Conservation (phyloP, 2,888 invertebrate genomes). For the Petrolisthes cinctipes region DNA sequence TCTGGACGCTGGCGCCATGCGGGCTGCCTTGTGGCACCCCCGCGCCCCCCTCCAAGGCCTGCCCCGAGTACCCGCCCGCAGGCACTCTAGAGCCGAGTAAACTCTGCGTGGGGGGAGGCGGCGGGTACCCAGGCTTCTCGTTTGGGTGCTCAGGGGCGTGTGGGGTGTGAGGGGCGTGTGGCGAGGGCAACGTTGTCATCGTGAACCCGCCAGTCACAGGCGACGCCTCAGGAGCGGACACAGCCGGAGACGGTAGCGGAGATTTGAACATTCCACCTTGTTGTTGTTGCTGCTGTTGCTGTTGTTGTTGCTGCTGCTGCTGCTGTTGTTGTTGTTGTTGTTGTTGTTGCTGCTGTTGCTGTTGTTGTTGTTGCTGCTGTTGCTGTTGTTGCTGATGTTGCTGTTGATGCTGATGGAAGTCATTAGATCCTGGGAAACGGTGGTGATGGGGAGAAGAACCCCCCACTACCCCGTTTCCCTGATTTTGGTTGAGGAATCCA, state of each 20-base stretch:
- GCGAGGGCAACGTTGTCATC: conserved; percentile 60
- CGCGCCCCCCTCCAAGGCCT: conserved; percentile 57
- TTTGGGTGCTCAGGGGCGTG: conserved; percentile 59
- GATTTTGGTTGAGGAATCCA: conserved; percentile 59
- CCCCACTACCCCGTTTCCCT: conserved; percentile 65
- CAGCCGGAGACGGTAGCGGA: conserved; percentile 58
- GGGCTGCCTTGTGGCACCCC: conserved; percentile 64
- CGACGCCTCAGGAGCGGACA: conserved; percentile 62
- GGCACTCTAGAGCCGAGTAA: conserved; percentile 63
- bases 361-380: conserved; percentile 56
- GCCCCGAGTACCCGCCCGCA: conserved; percentile 62
- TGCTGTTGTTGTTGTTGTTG: conserved; percentile 58
- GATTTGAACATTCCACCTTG: conserved; percentile 61
- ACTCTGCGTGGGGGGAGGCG: conserved; percentile 62
- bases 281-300: conserved; percentile 37
- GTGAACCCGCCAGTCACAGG: conserved; percentile 61
- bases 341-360: conserved; percentile 54
- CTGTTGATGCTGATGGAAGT: conserved; percentile 62
- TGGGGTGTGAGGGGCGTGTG: conserved; percentile 58
- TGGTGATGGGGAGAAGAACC: conserved; percentile 62
- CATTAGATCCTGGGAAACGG: conserved; percentile 62
- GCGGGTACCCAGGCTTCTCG: conserved; percentile 63
- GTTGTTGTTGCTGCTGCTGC: conserved; percentile 38
- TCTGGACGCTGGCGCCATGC: conserved; percentile 61
- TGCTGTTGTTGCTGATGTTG: conserved; percentile 61